Percentiles rank a stretch among this genome's conserved stretches.
phyloP scores from a whole-genome alignment of 2,797 vertebrate species.

The Sphaeramia orbicularis region DNA sequence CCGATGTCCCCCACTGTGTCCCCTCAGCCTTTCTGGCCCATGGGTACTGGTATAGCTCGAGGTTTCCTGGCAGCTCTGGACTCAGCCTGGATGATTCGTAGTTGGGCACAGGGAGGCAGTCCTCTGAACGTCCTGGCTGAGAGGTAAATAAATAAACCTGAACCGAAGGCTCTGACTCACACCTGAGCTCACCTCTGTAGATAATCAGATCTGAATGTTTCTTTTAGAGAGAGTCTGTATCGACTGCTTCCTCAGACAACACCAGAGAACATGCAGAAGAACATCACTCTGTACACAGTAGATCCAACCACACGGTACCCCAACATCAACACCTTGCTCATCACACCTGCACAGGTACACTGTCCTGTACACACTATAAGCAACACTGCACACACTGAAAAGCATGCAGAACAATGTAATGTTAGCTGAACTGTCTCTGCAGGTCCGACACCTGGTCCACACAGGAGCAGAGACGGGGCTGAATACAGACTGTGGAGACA shows the following conservation, averaged over 20 bases:
- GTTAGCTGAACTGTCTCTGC: not conserved
- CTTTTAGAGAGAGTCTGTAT: conserved; percentile 93
- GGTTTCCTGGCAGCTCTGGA: conserved; percentile 97
- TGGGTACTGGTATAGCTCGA: conserved; percentile 96
- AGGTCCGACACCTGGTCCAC: conserved; percentile 94
- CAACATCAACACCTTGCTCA: conserved; percentile 87
- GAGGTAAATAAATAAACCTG: conserved; percentile 83
- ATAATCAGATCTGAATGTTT: conserved; percentile 9
- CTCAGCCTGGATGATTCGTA: conserved; percentile 96
- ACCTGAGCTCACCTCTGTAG: not conserved
- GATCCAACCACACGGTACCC: conserved; percentile 93
- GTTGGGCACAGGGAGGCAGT: conserved; percentile 89
- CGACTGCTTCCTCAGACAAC: conserved; percentile 95
- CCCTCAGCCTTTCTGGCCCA: conserved; percentile 95
- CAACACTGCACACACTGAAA: not conserved
- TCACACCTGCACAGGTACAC: conserved; percentile 91
- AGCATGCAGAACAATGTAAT: not conserved
- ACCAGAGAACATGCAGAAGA: conserved; percentile 96
- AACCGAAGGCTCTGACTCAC: conserved; percentile 1
- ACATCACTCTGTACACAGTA: conserved; percentile 92
- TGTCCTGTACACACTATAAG: not conserved
- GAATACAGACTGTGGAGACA: conserved; percentile 78
- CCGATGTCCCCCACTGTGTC: conserved; percentile 14
- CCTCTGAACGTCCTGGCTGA: conserved; percentile 93
- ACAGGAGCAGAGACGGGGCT: conserved; percentile 87